phyloP scores from a whole-genome alignment of 1,140 invertebrate species.

The Teleogryllus occipitalis region DNA sequence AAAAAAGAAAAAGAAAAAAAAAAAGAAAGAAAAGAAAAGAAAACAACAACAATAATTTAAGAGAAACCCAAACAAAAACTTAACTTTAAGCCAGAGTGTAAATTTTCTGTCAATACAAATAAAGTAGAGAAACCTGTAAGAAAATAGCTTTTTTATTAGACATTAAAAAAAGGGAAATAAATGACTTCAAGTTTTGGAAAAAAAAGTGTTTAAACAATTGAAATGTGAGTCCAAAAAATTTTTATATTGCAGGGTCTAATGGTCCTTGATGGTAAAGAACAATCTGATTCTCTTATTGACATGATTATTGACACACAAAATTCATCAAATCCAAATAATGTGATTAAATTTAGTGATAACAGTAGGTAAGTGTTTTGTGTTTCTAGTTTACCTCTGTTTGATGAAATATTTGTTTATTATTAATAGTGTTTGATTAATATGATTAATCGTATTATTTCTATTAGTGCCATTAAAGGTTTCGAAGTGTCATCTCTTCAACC shows the following conservation, averaged over 20 bases:
- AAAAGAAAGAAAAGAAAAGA: too few species aligned
- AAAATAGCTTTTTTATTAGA: too few species aligned
- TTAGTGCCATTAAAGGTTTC: slow-evolving; percentile 85
- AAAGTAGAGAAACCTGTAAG: too few species aligned
- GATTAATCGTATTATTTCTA: slow-evolving; percentile 23
- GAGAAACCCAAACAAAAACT: too few species aligned
- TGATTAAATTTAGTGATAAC: slow-evolving; percentile 97
- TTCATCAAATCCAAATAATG: slow-evolving; percentile 82
- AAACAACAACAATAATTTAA: too few species aligned
- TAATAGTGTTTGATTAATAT: background rate
- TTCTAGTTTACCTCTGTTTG: background rate
- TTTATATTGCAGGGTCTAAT: slow-evolving; percentile 68
- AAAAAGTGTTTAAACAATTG: background rate
- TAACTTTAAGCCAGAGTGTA: too few species aligned
- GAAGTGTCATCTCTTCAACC: slow-evolving; percentile 57
- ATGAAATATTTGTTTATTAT: background rate
- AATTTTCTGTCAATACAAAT: too few species aligned
- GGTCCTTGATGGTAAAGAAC: slow-evolving; percentile 70
- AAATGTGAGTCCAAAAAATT: background rate
- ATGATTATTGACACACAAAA: slow-evolving; percentile 89
- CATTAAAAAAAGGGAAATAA: too few species aligned
- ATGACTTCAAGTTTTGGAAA: too few species aligned
- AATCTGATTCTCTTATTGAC: slow-evolving; percentile 76
- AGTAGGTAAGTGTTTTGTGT: slow-evolving; percentile 58
- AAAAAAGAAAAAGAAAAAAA: too few species aligned